A percentile compares a stretch with the other conserved stretches of the same genome.
These are phyloP conservation scores for Oeneis ivallda DNA, from an alignment of 2,888 invertebrate genomes.

Conservation along the genomic window DNA sequence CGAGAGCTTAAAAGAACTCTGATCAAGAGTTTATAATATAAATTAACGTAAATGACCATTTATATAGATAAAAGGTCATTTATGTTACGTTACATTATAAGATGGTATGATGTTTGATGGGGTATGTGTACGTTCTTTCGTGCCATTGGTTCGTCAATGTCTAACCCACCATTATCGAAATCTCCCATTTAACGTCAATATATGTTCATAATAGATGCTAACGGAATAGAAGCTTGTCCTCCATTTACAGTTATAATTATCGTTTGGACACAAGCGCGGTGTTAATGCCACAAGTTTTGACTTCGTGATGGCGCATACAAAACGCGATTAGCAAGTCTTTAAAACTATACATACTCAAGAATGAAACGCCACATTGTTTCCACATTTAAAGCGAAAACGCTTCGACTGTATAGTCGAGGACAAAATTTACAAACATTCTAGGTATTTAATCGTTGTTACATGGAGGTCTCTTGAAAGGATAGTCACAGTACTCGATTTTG, in stretches of 20 bases:
- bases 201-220: slow-evolving; percentile 35
- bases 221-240: slow-evolving; percentile 32
- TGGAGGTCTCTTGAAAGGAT: no score
- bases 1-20: no score
- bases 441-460: not conserved
- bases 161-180: slow-evolving; percentile 16
- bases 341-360: slow-evolving; percentile 57
- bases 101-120: no score
- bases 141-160: no score
- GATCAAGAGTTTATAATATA: no score
- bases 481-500: no score
- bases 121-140: no score
- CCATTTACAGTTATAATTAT: slow-evolving; percentile 38
- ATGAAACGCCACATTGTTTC: slow-evolving; percentile 62
- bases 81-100: no score
- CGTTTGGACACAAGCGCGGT: slow-evolving; percentile 44
- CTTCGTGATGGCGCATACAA: slow-evolving; percentile 71
- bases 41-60: no score
- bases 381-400: slow-evolving; percentile 36
- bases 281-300: slow-evolving; percentile 53
- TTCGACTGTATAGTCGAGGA: slow-evolving; percentile 7
- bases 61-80: no score
- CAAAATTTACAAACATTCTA: not conserved
- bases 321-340: slow-evolving; percentile 63
- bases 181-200: slow-evolving; percentile 28